Percentiles rank a stretch among this genome's conserved stretches.
phyloP scores from a whole-genome alignment of 2,113 vertebrate genomes.

The Ceyx cyanopectus region DNA sequence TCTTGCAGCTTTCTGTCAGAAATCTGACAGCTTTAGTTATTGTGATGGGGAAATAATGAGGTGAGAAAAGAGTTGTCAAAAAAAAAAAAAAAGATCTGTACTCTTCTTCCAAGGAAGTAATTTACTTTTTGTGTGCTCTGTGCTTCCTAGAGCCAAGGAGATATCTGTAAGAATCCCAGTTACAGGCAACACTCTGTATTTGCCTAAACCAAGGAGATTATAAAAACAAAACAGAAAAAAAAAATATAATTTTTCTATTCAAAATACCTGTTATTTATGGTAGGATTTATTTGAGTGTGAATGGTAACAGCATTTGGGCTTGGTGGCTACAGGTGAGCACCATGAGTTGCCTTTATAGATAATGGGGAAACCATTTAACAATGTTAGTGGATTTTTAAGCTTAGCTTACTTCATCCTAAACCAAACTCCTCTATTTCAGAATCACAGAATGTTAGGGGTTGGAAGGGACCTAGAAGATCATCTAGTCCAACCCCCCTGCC shows the following conservation, averaged over 20 bases:
- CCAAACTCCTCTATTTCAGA: background rate
- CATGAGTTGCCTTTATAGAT: background rate
- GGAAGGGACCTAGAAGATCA: no score
- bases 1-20: background rate
- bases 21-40: conserved; percentile 59
- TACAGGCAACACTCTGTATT: background rate
- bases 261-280: background rate
- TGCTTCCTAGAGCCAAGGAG: background rate
- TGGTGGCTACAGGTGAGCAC: background rate
- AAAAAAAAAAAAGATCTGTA: conserved; percentile 20
- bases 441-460: no score
- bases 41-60: conserved; percentile 61
- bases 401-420: background rate
- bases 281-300: background rate
- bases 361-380: background rate
- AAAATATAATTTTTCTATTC: background rate
- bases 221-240: background rate
- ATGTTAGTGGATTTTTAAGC: background rate
- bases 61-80: conserved; percentile 62
- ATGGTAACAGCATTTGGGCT: background rate
- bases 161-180: background rate
- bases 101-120: background rate
- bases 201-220: background rate
- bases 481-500: no score
- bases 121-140: conserved; percentile 2